Conservation (phyloP, 2,797 vertebrate genomes). For the Lemur catta region DNA sequence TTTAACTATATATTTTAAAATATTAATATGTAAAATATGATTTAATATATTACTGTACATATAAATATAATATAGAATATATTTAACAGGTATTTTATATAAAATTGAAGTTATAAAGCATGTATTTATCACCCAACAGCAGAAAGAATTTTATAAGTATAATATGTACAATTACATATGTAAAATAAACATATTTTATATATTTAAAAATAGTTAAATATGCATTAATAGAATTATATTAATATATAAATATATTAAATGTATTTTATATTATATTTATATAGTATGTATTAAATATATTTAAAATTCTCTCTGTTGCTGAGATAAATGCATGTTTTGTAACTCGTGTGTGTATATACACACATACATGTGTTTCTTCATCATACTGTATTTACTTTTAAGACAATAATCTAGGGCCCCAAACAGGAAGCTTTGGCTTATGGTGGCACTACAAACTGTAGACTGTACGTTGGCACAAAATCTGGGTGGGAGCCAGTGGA, state of each 20-base stretch:
- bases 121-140: background rate
- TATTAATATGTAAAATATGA: background rate
- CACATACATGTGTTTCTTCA: background rate
- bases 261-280: background rate
- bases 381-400: background rate
- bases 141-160: conserved; percentile 5
- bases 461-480: background rate
- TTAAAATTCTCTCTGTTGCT: background rate
- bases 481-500: background rate
- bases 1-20: background rate
- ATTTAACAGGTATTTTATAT: conserved; percentile 19
- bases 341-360: background rate
- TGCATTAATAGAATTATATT: background rate
- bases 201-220: background rate
- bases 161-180: background rate
- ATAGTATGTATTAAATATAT: background rate
- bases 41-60: background rate
- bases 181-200: background rate
- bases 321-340: background rate
- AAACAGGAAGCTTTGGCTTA: background rate
- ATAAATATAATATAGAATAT: background rate
- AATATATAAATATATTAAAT: background rate
- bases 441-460: background rate
- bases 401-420: background rate
- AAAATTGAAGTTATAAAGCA: background rate